Base-by-base conservation (phyloP, 2,113 vertebrate genomes). In the Clupea harengus region DNA sequence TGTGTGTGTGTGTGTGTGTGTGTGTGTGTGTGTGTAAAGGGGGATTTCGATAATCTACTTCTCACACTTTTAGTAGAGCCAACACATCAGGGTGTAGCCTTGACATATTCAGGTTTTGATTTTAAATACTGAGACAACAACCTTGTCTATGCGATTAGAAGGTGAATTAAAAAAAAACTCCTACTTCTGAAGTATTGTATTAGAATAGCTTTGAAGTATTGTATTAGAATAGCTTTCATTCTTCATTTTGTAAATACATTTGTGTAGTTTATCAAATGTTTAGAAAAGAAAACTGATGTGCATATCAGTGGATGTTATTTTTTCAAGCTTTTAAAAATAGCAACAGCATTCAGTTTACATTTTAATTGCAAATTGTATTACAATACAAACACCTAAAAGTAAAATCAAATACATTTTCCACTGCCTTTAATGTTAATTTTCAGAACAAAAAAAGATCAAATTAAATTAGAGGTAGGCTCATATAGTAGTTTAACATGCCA, bases 1-100 rank as follows among this genome's bases (percentile, higher is more conserved):
- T 78, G 28, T 78, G 72, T 78, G 72, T 39, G 72, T 78, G 72
- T 39, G 72, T 78, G 72, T 78, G 72, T 78, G 72, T 78, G 28
- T 4, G 25, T 2, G 25, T 72, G 25, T 72, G 64, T 13, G 67
- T 75, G 25, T 72, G 64, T 72, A 4, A 6, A 57, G 11, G 25
- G 72, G 72, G 72, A 39, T 67, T 28, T 67, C 7, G 9, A 67
- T 67, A 39, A 78, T 78, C 72, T 60, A 22, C 54, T 60, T 78
- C 13, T 32, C 28, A 78, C 72, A 78, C 72, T n/a, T 39, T 78
- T 28, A 28, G 22, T 67, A 7, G n/a, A 28, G 64, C 64, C 28
- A 78, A 32, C 72, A 78, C 32, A 78, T 78, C 13, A 32, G 28
- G 10, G 28, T 78, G 72, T 78, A 17, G 25, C 20, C 39, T 78